Base-by-base conservation (phyloP, 1,140 invertebrate genomes). In the Leguminivora glycinivorella region DNA sequence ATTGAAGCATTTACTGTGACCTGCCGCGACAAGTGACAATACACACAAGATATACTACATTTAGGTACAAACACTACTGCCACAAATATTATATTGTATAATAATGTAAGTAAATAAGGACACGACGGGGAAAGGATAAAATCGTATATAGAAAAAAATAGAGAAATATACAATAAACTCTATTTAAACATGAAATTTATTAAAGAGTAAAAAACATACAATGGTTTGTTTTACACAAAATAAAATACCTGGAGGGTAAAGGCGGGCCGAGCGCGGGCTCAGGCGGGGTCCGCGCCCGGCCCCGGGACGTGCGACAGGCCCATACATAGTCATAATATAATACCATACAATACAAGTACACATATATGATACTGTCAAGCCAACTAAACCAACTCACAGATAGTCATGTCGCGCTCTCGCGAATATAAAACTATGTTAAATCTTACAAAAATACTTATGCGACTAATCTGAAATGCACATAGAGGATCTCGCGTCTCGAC, bases 131-230 rank as follows among this genome's bases (percentile, higher is more conserved):
- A 70, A 77, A 83, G 81, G 70, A 38, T 58, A 52, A 77, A 78
- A 75, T 81, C 67, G 79, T 84, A 88, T 85, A 89, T 88, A 91
- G 81, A 89, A 85, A 91, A 88, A 84, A 89, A 88, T 87, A 89
- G 84, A 86, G 82, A 86, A 90, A 90, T 90, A 91, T 91, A 90
- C 88, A 86, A 89, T 90, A 90, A 85, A 90, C 81, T 83, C 83
- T 91, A 90, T 90, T 89, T 88, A 90, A 90, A 87, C 88, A 91
- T 89, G 87, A 90, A 91, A 85, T 92, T 92, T 92, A 92, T 92
- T 92, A 91, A 92, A 90, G 88, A 87, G 90, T 85, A 87, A 92
- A 87, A 92, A 91, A 90, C 88, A 92, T 92, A 92, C 90, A 92
- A 83, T 81, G 85, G 79, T 83, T 86, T 83, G 86, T 85, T 88